Percentiles rank a stretch among this genome's conserved stretches.
Conservation (phyloP, 2,113 vertebrate species). For the Rhinoptilus africanus region DNA sequence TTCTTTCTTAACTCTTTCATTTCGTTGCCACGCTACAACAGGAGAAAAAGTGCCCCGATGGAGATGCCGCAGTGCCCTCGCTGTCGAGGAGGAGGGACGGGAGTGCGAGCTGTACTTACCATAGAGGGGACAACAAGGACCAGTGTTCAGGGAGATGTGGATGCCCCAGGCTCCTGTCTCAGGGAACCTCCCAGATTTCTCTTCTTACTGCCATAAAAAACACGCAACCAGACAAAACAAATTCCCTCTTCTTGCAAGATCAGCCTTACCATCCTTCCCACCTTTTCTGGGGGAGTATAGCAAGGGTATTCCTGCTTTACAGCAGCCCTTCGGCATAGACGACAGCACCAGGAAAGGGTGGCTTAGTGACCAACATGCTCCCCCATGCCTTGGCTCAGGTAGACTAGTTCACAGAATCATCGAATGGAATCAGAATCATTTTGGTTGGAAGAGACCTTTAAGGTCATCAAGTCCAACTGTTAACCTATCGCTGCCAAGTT, state of each 20-base stretch:
- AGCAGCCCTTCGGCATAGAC: background rate
- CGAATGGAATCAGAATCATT: background rate
- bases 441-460: background rate
- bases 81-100: background rate
- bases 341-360: background rate
- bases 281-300: background rate
- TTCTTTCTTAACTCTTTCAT: background rate
- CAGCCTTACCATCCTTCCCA: background rate
- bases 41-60: background rate
- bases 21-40: accelerated
- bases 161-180: accelerated
- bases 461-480: background rate
- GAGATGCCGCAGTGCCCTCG: accelerated
- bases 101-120: background rate
- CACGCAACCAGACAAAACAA: background rate
- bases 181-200: background rate
- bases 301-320: background rate
- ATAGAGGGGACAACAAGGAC: background rate
- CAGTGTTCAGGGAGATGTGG: background rate
- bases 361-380: background rate
- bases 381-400: background rate
- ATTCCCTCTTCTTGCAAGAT: background rate
- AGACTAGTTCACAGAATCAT: background rate
- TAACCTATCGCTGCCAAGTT: background rate
- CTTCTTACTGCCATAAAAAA: background rate